phyloP scores from a whole-genome alignment of 2,888 invertebrate genomes.

The Apocheima hispidaria region DNA sequence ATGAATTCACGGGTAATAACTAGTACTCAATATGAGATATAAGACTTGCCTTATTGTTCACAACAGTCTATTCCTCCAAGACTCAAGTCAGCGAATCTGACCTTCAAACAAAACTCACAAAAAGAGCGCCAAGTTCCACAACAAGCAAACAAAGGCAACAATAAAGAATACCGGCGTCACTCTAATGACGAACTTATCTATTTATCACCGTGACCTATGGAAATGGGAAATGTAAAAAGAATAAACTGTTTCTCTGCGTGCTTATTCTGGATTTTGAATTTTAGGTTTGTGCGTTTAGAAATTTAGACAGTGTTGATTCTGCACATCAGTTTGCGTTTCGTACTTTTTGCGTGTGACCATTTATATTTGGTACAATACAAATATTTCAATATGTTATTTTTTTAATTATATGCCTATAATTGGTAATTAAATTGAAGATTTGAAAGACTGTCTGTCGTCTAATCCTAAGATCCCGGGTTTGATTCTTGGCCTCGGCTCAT shows the following conservation, averaged over 20 bases:
- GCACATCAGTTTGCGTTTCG: no score
- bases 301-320: neutral
- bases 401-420: no score
- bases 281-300: neutral
- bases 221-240: constrained; percentile 12
- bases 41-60: neutral
- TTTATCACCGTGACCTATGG: constrained; percentile 29
- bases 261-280: constrained; percentile 15
- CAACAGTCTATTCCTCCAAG: neutral
- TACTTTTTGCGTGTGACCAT: no score
- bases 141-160: constrained; percentile 25
- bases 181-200: constrained; percentile 26
- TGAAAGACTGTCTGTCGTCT: no score
- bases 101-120: constrained; percentile 28
- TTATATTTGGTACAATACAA: no score
- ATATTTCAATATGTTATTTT: no score
- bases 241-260: neutral
- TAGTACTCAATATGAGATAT: no score
- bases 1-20: no score
- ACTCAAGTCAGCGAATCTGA: constrained; percentile 9
- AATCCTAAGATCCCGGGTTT: no score
- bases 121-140: constrained; percentile 16
- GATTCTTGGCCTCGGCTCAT: no score
- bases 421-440: no score
- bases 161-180: constrained; percentile 28